These are phyloP conservation scores for Pherbina coryleti DNA, from an alignment of 2,888 invertebrate genomes.

Conservation along the genomic window DNA sequence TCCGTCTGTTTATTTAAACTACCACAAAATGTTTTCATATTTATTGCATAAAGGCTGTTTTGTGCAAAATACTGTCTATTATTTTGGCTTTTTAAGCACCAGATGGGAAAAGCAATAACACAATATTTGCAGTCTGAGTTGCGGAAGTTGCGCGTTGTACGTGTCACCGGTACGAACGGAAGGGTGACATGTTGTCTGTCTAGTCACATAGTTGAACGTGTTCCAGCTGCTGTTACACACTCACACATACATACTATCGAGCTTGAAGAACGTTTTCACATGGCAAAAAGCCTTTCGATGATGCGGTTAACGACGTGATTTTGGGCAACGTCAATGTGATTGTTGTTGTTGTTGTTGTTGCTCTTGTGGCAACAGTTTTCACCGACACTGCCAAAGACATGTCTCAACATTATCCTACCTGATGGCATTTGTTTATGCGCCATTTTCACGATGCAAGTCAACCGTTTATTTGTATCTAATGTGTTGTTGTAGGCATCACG, in stretches of 20 bases:
- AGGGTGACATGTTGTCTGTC: slow-evolving; percentile 1
- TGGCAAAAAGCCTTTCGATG: background rate
- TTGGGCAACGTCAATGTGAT: background rate
- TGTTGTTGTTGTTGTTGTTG: background rate
- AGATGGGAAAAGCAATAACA: background rate
- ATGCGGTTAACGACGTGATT: slow-evolving; percentile 8
- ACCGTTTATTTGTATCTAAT: slow-evolving; percentile 11
- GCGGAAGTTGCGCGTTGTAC: background rate
- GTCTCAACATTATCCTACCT: slow-evolving; percentile 23
- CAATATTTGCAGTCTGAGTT: background rate
- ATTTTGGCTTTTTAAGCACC: no score
- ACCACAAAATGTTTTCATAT: no score
- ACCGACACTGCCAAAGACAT: slow-evolving; percentile 2
- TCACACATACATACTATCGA: no score
- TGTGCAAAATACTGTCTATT: no score
- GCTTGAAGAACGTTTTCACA: no score
- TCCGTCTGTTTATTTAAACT: no score
- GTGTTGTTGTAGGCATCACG: slow-evolving; percentile 25
- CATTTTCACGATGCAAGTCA: slow-evolving; percentile 5
- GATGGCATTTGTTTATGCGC: slow-evolving; percentile 20
- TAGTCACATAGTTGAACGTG: slow-evolving; percentile 11
- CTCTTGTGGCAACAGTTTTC: no score
- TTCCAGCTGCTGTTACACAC: background rate
- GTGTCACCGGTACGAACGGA: background rate
- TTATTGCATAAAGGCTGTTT: no score